Percentiles rank a stretch among this genome's conserved stretches.
Conservation (phyloP, 2,888 invertebrate genomes). For the Exephanes ischioxanthus region DNA sequence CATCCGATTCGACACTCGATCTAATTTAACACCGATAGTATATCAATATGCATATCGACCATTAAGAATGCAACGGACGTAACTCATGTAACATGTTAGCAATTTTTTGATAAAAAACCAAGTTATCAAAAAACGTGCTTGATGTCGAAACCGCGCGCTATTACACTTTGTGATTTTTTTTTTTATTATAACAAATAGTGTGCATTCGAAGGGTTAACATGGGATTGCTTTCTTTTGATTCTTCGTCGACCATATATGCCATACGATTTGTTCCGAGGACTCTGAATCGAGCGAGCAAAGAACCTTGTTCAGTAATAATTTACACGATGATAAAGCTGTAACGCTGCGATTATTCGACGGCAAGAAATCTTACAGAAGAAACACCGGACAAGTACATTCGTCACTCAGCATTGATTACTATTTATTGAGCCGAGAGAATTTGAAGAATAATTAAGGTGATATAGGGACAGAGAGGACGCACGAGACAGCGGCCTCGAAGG, state of each 20-base stretch:
- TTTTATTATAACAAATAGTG: neutral
- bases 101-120: neutral
- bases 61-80: neutral
- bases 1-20: conserved; percentile 43
- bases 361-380: conserved; percentile 8
- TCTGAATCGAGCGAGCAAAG: neutral
- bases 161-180: neutral
- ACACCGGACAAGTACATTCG: conserved; percentile 23
- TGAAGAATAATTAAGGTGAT: conserved; percentile 62
- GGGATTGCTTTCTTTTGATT: too few relatives aligned
- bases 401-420: conserved; percentile 57
- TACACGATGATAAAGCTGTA: neutral
- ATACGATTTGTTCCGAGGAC: neutral
- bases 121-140: neutral
- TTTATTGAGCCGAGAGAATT: conserved; percentile 47
- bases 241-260: too few relatives aligned
- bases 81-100: neutral
- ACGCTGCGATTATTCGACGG: neutral
- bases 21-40: neutral
- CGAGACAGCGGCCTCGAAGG: conserved; percentile 47
- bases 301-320: neutral
- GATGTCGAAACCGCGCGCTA: neutral
- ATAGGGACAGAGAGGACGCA: conserved; percentile 20
- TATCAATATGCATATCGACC: neutral
- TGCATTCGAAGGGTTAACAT: too few relatives aligned